Evolutionary conservation across 2,113 vertebrate genomes (phyloP), one percentile per base, ranked within the genome.

Genomic region (Neomonachus schauinslandi): DNA sequence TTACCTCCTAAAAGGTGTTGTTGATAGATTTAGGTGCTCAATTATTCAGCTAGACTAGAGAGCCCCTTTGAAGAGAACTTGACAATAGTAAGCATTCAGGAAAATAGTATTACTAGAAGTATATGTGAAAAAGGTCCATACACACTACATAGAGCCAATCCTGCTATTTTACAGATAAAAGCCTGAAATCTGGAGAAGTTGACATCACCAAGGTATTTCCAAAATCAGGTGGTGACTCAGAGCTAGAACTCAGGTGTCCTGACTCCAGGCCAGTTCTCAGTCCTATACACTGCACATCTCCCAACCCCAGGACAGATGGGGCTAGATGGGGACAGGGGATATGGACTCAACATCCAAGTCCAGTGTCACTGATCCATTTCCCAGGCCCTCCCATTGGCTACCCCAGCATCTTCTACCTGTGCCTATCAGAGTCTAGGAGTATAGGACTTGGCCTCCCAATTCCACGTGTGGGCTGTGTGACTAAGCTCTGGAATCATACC

Each of bases 111-210:
- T 55, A 49, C 19, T 39, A 33, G 51, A 82, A 88, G 8, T 59
- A 18, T 0, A 5, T 26, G 31, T 28, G 42, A 2, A 19, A 4
- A 15, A 83, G 61, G 36, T 31, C 2, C 15, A 10, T 18, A 36
- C 15, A 46, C 6, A 36, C 28, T 28, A 61, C 63, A 11, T 1
- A 57, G 57, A 92, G 28, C 63, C 51, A 85, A 0, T 39, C 53
- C 79, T 87, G 89, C 80, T 61, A 5, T 53, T 83, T 71, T 55
- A 42, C 33, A 92, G 53, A 24, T 22, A 42, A 59, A 18, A 95
- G 49, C 22, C 19, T 33, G 7, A 61, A 26, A n/a, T n/a, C 49
- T 69, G 19, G 33, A 16, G 49, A 79, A 5, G 67, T 2, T 19
- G 24, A 22, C 22, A 24, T 71, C 77, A 14, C 42, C 33, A 46